Conservation (phyloP, 2,113 vertebrate species). For the Stigmatopora nigra region DNA sequence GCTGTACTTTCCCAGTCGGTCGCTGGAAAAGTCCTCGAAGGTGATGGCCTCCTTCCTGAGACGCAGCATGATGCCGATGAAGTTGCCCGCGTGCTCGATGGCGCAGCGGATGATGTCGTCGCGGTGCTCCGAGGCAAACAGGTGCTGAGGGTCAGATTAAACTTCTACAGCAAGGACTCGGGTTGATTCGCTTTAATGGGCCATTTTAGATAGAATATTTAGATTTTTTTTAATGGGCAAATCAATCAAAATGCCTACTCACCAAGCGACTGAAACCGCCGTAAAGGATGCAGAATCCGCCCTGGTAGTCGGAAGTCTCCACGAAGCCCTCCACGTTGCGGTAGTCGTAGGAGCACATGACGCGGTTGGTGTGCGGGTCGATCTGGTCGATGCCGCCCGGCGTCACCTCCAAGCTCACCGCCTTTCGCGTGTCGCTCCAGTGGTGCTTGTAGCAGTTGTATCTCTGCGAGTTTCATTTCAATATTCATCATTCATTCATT, state of each 20-base stretch:
- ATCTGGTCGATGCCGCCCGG: slow-evolving; percentile 97
- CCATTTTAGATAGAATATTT: no score
- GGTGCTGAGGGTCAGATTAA: slow-evolving; percentile 70
- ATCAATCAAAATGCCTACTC: no score
- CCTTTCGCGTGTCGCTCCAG: slow-evolving; percentile 86
- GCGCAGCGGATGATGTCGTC: slow-evolving; percentile 95
- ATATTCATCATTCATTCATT: no score
- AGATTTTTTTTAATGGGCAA: no score
- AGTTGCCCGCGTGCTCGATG: slow-evolving; percentile 95
- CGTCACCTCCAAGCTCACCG: slow-evolving; percentile 90
- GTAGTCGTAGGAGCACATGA: slow-evolving; percentile 97
- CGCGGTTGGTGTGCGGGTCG: slow-evolving; percentile 83
- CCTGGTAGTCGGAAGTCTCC: slow-evolving; percentile 88
- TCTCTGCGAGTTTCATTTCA: no score
- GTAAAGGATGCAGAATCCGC: slow-evolving; percentile 92
- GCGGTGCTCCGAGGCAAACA: slow-evolving; percentile 93
- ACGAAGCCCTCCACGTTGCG: slow-evolving; percentile 96
- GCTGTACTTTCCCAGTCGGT: slow-evolving; percentile 93
- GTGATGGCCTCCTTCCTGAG: slow-evolving; percentile 85
- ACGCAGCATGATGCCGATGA: slow-evolving; percentile 86
- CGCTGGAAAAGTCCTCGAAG: slow-evolving; percentile 82
- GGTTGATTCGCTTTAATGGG: no score
- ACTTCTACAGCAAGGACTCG: no score
- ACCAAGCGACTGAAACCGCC: slow-evolving; percentile 96
- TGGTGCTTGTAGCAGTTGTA: slow-evolving; percentile 98